Evolutionary conservation across 2,888 invertebrate species (phyloP).

Genomic region (Parapristionchus giblindavisi): DNA sequence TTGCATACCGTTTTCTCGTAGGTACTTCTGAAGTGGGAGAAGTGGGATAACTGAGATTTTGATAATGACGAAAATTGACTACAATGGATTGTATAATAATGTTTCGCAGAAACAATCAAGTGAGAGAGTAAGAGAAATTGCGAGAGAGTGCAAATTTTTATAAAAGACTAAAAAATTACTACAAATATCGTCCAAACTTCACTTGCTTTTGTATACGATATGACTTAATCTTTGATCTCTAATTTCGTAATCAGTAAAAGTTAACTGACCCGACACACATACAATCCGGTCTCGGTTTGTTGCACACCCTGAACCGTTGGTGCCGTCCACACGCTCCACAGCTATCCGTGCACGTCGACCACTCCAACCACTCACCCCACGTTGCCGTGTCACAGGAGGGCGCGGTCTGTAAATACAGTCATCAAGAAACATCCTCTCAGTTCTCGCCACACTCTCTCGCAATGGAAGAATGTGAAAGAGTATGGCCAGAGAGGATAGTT

Average conservation of each 20-base stretch:
- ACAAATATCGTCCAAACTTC: no score
- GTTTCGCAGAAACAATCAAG: neutral
- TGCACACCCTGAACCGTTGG: constrained; percentile 53
- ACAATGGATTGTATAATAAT: neutral
- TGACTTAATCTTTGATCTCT: neutral
- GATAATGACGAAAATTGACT: neutral
- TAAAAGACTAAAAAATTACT: no score
- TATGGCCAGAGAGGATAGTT: neutral
- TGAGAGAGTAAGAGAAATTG: neutral
- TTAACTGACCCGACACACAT: constrained; percentile 20
- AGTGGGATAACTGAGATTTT: no score
- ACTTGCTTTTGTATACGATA: no score
- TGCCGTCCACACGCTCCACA: constrained; percentile 60
- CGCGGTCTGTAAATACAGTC: neutral
- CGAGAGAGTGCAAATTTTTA: neutral
- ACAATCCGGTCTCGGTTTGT: constrained; percentile 34
- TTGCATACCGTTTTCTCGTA: constrained; percentile 54
- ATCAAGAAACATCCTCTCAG: no score
- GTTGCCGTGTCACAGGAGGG: constrained; percentile 42
- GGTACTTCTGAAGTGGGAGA: constrained; percentile 47
- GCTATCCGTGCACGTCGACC: constrained; percentile 55
- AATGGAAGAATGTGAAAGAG: no score
- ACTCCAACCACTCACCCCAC: constrained; percentile 56
- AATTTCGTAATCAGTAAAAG: neutral
- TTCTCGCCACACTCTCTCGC: no score